phyloP scores from a whole-genome alignment of 1,140 invertebrate genomes.

The Drosophila sp. region DNA sequence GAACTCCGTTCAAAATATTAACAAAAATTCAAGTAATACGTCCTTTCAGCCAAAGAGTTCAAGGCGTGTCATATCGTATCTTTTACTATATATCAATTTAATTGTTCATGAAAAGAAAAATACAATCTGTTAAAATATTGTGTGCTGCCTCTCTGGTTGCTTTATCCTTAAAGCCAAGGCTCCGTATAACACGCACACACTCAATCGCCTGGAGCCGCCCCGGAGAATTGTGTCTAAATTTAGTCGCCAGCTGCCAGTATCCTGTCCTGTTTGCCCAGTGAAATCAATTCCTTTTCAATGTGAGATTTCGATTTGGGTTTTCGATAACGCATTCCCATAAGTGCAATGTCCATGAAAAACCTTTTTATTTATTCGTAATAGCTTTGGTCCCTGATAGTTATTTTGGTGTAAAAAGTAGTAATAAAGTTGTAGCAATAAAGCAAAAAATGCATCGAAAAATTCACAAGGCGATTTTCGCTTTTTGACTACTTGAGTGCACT shows the following conservation, averaged over 20 bases:
- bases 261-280: conserved; percentile 3
- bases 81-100: conserved; percentile 52
- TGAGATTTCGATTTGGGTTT: background rate
- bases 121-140: conserved; percentile 19
- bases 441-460: too few species aligned
- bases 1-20: conserved; percentile 46
- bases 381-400: too few species aligned
- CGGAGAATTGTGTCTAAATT: conserved; percentile 28
- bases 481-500: too few species aligned
- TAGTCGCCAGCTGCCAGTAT: conserved; percentile 1
- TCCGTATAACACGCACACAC: conserved; percentile 12
- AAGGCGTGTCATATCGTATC: conserved; percentile 8
- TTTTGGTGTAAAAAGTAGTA: too few species aligned
- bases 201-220: background rate
- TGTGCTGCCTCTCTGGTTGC: background rate
- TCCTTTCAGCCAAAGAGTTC: background rate
- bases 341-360: background rate
- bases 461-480: too few species aligned
- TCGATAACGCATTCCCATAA: conserved; percentile 1
- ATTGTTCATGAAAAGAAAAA: conserved; percentile 56
- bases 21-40: background rate
- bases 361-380: background rate
- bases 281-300: conserved; percentile 34
- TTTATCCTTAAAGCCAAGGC: conserved; percentile 18
- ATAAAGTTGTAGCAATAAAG: too few species aligned